Evolutionary conservation across 2,888 invertebrate genomes (phyloP), one percentile per base, ranked within the genome.

Genomic region (Dendrolimus pini): DNA sequence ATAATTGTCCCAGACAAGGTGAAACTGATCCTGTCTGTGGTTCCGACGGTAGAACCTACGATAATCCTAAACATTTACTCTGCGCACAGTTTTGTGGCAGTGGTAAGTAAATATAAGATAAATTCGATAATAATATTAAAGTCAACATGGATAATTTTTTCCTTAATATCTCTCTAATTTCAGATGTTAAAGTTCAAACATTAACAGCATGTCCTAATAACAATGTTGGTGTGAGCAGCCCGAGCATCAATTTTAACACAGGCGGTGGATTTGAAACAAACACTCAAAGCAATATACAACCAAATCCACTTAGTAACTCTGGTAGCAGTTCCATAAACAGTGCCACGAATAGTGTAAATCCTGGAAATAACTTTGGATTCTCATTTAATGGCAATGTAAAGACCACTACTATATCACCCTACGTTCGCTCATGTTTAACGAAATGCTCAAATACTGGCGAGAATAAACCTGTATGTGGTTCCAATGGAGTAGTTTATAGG

Each of bases 1-100:
- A 53, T 12, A 10, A 14, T 9, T 58, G 58, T 18, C 30, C 42
- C 9, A 18, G 41, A 9, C n/a, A 18, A 0, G 63, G 66, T 1
- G 70, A 80, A 58, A 80, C 78, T 62, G 78, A 80, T 59, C 85
- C 83, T 1, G 75, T 85, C 3, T 87, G 86, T 66, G 91, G 89
- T 7, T 75, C 78, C 1, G 73, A 91, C 59, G 74, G 75, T 12
- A 68, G 75, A n/a, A 85, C 83, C 0, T 91, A 90, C 63, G 66
- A 66, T 42, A 91, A 91, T 61, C 77, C 76, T 30, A 80, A 82
- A 12, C 71, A 74, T 41, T 66, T 91, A n/a, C 66, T 67, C 14
- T 91, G 91, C 58, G 85, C 84, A 1, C 70, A 70, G 53, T 60
- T 63, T 47, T 91, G 91, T 72, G 91, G 91, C 62, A 60, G 74